Percentiles rank a stretch among this genome's conserved stretches.
phyloP scores from a whole-genome alignment of 2,888 invertebrate species.

The Chymomyza procnemis region DNA sequence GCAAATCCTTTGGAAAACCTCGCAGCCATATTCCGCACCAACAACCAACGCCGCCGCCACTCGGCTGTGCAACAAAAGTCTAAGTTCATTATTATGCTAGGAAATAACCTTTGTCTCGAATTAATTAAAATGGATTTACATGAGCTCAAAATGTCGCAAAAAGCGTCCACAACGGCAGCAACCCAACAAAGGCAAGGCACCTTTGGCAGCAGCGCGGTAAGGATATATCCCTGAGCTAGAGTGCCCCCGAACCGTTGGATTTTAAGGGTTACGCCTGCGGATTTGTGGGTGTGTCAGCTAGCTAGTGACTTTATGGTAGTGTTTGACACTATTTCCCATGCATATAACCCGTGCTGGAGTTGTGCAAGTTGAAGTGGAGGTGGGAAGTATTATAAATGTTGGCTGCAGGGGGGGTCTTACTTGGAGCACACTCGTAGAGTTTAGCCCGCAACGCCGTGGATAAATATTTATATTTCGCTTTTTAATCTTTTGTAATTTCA shows the following conservation, averaged over 20 bases:
- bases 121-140: constrained; percentile 76
- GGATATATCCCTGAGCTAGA: no score
- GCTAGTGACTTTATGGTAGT: neutral
- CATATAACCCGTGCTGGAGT: constrained; percentile 42
- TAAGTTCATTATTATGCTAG: constrained; percentile 67
- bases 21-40: neutral
- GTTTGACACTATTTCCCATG: constrained; percentile 52
- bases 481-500: constrained; percentile 74
- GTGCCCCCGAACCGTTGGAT: neutral
- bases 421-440: neutral
- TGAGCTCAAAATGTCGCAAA: constrained; percentile 68
- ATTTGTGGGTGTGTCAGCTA: neutral
- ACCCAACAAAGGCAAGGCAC: constrained; percentile 50
- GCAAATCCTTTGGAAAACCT: constrained; percentile 57
- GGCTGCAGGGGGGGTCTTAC: constrained; percentile 26
- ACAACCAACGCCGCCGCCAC: no score
- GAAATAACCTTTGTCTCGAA: constrained; percentile 74
- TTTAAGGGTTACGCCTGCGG: neutral
- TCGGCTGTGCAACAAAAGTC: neutral
- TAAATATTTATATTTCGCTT: constrained; percentile 73
- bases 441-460: constrained; percentile 42
- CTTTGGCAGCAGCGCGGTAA: neutral
- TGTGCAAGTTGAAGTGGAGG: no score
- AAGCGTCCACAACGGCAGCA: constrained; percentile 32
- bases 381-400: no score